Evolutionary conservation across 2,888 invertebrate genomes (phyloP), one percentile per base, ranked within the genome.

Genomic region (Hybos culiciformis): DNA sequence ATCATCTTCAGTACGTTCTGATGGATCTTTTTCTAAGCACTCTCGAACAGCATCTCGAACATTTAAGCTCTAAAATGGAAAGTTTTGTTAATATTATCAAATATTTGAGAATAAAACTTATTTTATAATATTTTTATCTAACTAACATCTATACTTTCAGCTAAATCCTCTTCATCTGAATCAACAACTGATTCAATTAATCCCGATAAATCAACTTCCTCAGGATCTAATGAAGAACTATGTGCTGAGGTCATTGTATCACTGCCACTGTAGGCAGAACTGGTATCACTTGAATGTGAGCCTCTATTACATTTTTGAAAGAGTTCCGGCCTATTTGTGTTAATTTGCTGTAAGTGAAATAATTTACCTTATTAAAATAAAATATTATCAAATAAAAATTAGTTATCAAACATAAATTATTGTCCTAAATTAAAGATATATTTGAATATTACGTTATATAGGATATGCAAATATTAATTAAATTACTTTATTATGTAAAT

Each of bases 11-110:
- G 84, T 85, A 55, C 97, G 74, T 58, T 97, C 94, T 39, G 83
- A 79, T 12, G 97, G 96, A 64, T 96, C 94, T 66, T 96, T 97
- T 65, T 97, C 96, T 52, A 98, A 74, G 63, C 96, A 96, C 69
- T 98, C 97, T 48, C 96, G 74, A 11, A 98, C 93, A 47, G 91
- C 84, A 71, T 98, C 97, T 48, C 93, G 77, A 11, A 91, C 87
- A 48, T 83, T 85, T 50, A 90, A 71, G 62, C 88, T 90, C 80
- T 82, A 62, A 29, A 62, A 62, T n/a, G 20, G 20, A 19, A 11
- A 48, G n/a, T n/a, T n/a, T n/a, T n/a, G n/a, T n/a, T n/a, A n/a
- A n/a, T n/a, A n/a, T n/a, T n/a, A n/a, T n/a, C n/a, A n/a, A n/a
- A n/a, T n/a, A n/a, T n/a, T n/a, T n/a, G n/a, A n/a, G n/a, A n/a